Evolutionary conservation across 2,113 vertebrate genomes (phyloP).

Genomic region (Ammodytes dubius): DNA sequence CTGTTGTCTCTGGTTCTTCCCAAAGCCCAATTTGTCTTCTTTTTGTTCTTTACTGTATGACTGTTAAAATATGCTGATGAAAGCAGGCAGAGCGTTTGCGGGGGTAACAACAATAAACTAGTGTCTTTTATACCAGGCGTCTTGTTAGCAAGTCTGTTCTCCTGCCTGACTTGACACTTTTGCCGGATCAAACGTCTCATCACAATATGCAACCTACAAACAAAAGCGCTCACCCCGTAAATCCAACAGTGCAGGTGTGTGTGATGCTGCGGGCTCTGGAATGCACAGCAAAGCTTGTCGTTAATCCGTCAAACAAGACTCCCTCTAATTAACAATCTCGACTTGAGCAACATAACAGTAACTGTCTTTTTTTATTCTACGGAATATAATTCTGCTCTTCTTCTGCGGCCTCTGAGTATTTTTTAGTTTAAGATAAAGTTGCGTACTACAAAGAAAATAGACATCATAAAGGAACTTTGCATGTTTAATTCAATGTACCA

Average conservation of each 20-base stretch:
- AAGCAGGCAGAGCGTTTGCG: constrained; percentile 62
- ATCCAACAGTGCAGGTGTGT: constrained; percentile 77
- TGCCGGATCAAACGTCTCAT: constrained; percentile 83
- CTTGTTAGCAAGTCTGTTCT: constrained; percentile 78
- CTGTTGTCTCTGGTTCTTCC: constrained; percentile 67
- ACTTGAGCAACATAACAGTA: constrained; percentile 43
- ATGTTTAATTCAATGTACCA: not conserved
- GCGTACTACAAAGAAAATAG: constrained; percentile 25
- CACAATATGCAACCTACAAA: constrained; percentile 69
- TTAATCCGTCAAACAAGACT: constrained; percentile 75
- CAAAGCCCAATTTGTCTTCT: constrained; percentile 80
- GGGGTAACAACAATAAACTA: constrained; percentile 55
- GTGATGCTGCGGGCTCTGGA: constrained; percentile 51
- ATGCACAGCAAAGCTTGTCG: constrained; percentile 59
- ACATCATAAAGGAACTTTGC: constrained; percentile 7
- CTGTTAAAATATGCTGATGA: constrained; percentile 83
- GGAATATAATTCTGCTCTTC: constrained; percentile 34
- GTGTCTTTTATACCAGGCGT: constrained; percentile 69
- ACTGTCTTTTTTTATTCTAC: constrained; percentile 41
- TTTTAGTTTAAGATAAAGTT: constrained; percentile 11
- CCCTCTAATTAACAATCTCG: constrained; percentile 74
- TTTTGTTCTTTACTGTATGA: constrained; percentile 70
- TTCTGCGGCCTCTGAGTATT: not conserved
- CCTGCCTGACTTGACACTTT: constrained; percentile 84
- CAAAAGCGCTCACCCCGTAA: constrained; percentile 78